Percentiles rank a stretch among this genome's conserved stretches.
These are phyloP conservation scores for Chalcis sispes DNA, from an alignment of 2,888 invertebrate species.

Conservation along the genomic window DNA sequence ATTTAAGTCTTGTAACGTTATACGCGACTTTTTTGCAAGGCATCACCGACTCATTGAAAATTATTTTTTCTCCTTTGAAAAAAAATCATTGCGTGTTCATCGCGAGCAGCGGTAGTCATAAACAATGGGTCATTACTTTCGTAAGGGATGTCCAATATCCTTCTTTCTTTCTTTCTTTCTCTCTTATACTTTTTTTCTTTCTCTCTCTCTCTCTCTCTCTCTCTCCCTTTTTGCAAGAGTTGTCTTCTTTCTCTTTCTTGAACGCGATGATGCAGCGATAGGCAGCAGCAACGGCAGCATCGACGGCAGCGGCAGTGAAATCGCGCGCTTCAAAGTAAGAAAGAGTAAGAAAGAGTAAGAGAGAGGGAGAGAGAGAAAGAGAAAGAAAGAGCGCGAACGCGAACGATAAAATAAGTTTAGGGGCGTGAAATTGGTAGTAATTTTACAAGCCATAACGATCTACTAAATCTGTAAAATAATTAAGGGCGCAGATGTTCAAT, in stretches of 20 bases:
- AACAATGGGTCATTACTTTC: constrained; percentile 75
- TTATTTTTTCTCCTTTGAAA: constrained; percentile 54
- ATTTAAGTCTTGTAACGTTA: constrained; percentile 39
- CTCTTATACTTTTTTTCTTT: constrained; percentile 60
- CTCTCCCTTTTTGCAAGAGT: constrained; percentile 44
- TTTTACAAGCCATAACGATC: constrained; percentile 77
- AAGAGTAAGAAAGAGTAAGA: too few relatives aligned
- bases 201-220: constrained; percentile 17
- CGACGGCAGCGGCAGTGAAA: constrained; percentile 60
- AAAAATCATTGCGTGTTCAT: constrained; percentile 72
- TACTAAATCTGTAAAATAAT: constrained; percentile 76
- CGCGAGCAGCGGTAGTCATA: constrained; percentile 71
- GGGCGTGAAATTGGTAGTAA: constrained; percentile 76
- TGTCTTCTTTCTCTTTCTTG: constrained; percentile 53
- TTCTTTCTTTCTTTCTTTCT: constrained; percentile 49
- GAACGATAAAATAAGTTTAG: constrained; percentile 73
- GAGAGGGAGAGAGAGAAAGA: too few relatives aligned
- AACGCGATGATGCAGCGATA: constrained; percentile 65
- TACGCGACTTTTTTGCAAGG: constrained; percentile 36
- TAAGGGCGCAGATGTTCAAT: constrained; percentile 74
- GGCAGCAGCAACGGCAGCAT: constrained; percentile 58
- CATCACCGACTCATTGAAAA: constrained; percentile 54
- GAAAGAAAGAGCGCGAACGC: too few relatives aligned
- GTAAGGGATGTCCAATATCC: constrained; percentile 73
- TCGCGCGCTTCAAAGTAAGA: too few relatives aligned